Evolutionary conservation across 30 jellyfish, hydroid and myxozoan species (phyloP), one percentile per base, ranked within the genome.

Genomic region (Catostylus mosaicus): DNA sequence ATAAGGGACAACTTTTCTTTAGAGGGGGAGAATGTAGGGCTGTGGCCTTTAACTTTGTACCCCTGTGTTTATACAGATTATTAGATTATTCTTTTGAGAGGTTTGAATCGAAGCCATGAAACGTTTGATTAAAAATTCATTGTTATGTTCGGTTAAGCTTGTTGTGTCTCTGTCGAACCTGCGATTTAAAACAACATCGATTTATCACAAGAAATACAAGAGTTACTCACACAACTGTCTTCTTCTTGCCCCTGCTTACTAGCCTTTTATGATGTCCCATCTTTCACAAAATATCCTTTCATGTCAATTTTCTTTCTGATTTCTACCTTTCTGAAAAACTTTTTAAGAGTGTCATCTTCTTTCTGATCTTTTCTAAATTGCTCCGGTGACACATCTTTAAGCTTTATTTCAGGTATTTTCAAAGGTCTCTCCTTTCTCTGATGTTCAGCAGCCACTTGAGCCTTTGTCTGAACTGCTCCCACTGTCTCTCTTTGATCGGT

Each of bases 1-100:
- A 32, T 67, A 16, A 37, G 62, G 47, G 62, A 67, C 62, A 37
- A 67, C 80, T 31, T 67, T 67, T 37, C 61, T 67, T 67, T 67
- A 67, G 80, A 31, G 34, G 80, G 80, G 80, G 80, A 67, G 80
- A 67, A 67, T 67, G 80, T 67, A 67, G 61, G 80, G 62, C 57
- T 2, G 50, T 82, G 57, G 20, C 32, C 14, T 68, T 64, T 61
- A 61, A 61, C 4, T 35, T 18, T n/a, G 26, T 61, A 22, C 74
- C 74, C 33, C 45, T n/a, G n/a, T n/a, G n/a, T n/a, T n/a, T n/a
- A n/a, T n/a, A n/a, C n/a, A n/a, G n/a, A n/a, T n/a, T n/a, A n/a
- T n/a, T n/a, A n/a, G n/a, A n/a, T n/a, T n/a, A n/a, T n/a, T n/a
- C n/a, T n/a, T n/a, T n/a, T n/a, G n/a, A n/a, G n/a, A n/a, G n/a